Percentiles rank a stretch among this genome's conserved stretches.
Evolutionary conservation across 37 sponge, comb jelly and placozoan species (phyloP).

Genomic region (Diacarnus erythraeanus): DNA sequence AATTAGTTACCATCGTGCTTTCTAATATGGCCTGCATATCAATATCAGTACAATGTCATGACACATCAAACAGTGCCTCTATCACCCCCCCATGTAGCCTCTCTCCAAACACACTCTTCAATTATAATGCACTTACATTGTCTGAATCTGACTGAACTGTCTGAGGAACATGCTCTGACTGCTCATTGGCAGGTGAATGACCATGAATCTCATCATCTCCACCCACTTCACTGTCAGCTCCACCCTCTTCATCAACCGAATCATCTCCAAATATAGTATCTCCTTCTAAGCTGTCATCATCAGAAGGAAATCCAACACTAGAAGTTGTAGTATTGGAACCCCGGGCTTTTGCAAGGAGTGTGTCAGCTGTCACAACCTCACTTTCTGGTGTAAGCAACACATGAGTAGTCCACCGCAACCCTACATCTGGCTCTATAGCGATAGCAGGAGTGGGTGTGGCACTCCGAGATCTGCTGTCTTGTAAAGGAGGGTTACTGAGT

Average conservation of each 20-base stretch:
- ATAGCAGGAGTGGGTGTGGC: slow-evolving; percentile 36
- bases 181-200: background rate
- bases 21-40: slow-evolving; percentile 68
- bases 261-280: slow-evolving; percentile 13
- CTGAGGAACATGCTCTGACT: background rate
- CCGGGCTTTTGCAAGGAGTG: slow-evolving; percentile 11
- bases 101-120: background rate
- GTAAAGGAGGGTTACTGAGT: background rate
- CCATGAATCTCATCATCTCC: background rate
- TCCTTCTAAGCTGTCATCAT: slow-evolving; percentile 42
- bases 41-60: background rate
- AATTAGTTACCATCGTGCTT: slow-evolving; percentile 69
- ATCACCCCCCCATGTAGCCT: background rate
- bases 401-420: slow-evolving; percentile 25
- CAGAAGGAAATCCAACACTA: slow-evolving; percentile 17
- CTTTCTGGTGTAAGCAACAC: slow-evolving; percentile 1
- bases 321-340: slow-evolving; percentile 11
- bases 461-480: slow-evolving; percentile 4
- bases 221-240: slow-evolving; percentile 2
- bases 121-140: background rate
- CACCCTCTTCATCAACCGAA: background rate
- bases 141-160: background rate
- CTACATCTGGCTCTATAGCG: slow-evolving; percentile 39
- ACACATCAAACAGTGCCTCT: background rate
- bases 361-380: slow-evolving; percentile 40